Conservation (phyloP, 2,888 invertebrate species). For the Tetanocera ferruginea region DNA sequence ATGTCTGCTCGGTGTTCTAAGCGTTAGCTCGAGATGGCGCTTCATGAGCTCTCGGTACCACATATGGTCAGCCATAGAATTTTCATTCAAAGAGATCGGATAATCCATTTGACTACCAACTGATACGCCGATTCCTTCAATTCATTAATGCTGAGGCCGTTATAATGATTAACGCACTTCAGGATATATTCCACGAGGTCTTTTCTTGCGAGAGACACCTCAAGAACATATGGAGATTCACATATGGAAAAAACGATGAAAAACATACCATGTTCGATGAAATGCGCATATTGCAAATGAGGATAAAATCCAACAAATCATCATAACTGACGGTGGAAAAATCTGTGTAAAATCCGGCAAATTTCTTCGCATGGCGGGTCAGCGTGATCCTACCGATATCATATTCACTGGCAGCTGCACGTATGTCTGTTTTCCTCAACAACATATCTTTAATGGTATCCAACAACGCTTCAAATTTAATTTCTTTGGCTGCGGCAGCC, state of each 20-base stretch:
- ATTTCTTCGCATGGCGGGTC: background rate
- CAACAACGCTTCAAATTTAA: too few relatives aligned
- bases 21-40: background rate
- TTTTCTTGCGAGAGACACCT: conserved; percentile 27
- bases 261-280: conserved; percentile 21
- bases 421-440: too few relatives aligned
- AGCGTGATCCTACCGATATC: too few relatives aligned
- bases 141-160: background rate
- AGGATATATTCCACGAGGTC: conserved; percentile 27
- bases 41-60: background rate
- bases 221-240: too few relatives aligned
- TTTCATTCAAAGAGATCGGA: background rate
- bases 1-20: background rate
- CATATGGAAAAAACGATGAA: too few relatives aligned
- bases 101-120: background rate
- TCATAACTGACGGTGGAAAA: background rate
- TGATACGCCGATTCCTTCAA: conserved; percentile 10
- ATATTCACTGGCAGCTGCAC: too few relatives aligned
- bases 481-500: too few relatives aligned
- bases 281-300: conserved; percentile 20
- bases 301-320: conserved; percentile 17
- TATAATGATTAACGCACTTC: conserved; percentile 30
- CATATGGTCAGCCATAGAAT: background rate
- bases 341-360: conserved; percentile 24
- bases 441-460: too few relatives aligned